Evolutionary conservation across 1,140 invertebrate species (phyloP).

Genomic region (Drosophila bifasciata): DNA sequence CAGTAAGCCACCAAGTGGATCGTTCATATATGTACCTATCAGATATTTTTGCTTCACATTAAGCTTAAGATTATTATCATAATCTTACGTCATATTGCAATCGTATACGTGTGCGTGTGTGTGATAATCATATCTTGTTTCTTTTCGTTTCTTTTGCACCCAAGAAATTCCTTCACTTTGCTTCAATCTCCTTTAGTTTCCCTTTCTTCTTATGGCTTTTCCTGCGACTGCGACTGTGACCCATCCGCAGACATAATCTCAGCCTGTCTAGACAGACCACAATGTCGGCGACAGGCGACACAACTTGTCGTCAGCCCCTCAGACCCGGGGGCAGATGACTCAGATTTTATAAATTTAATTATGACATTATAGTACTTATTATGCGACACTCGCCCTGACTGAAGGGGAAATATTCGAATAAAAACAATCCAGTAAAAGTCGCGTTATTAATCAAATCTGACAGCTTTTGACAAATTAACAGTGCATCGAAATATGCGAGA

Average conservation of each 20-base stretch:
- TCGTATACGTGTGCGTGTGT: neutral
- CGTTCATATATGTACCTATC: no score
- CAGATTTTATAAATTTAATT: slow-evolving; percentile 76
- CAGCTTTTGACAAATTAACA: slow-evolving; percentile 77
- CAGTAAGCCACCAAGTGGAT: no score
- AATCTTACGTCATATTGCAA: slow-evolving; percentile 12
- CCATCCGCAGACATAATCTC: slow-evolving; percentile 47
- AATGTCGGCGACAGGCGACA: slow-evolving; percentile 59
- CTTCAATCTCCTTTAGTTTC: slow-evolving; percentile 30
- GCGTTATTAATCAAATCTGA: slow-evolving; percentile 69
- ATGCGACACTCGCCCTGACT: slow-evolving; percentile 56
- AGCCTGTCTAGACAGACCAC: slow-evolving; percentile 61
- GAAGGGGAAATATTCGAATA: slow-evolving; percentile 7
- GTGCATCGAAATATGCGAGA: slow-evolving; percentile 45
- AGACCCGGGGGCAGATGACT: slow-evolving; percentile 44
- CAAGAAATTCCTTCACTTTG: slow-evolving; percentile 17
- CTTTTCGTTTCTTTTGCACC: slow-evolving; percentile 2
- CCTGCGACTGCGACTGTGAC: neutral
- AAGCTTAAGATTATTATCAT: neutral
- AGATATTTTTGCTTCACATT: no score
- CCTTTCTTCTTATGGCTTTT: slow-evolving; percentile 17
- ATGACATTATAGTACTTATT: slow-evolving; percentile 78
- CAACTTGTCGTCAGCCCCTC: slow-evolving; percentile 26
- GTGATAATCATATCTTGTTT: neutral
- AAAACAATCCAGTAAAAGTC: neutral